phyloP scores from a whole-genome alignment of 1,140 invertebrate genomes.

The Pogonognathellus flavescens region DNA sequence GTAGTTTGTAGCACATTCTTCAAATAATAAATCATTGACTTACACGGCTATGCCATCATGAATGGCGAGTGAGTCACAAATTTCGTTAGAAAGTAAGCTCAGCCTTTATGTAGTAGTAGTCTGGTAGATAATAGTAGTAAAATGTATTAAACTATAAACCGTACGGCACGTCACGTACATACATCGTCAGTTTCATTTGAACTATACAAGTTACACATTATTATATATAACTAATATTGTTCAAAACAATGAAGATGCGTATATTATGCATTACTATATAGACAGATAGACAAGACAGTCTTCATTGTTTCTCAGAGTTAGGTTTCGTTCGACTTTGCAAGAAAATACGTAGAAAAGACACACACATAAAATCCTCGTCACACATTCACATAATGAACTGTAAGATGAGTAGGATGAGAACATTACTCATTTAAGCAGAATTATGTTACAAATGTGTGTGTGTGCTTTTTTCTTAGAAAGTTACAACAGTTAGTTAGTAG shows the following conservation, averaged over 20 bases:
- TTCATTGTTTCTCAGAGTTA: background rate
- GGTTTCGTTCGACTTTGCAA: background rate
- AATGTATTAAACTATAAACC: background rate
- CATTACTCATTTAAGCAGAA: background rate
- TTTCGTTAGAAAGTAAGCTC: conserved; percentile 25
- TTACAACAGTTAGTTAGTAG: too few species aligned
- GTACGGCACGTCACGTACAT: background rate
- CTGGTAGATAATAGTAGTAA: background rate
- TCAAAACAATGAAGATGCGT: background rate
- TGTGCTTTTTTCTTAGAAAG: too few species aligned
- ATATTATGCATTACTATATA: background rate
- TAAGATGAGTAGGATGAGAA: too few species aligned
- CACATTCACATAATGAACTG: background rate
- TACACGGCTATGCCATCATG: background rate
- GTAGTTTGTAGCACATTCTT: conserved; percentile 31
- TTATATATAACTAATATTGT: too few species aligned
- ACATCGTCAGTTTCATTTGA: background rate
- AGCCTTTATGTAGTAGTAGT: too few species aligned
- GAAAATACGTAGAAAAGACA: background rate
- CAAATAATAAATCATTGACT: conserved; percentile 44
- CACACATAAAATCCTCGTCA: background rate
- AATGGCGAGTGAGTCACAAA: conserved; percentile 9
- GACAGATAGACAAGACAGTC: background rate
- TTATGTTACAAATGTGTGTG: too few species aligned
- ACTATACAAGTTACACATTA: background rate